phyloP scores from a whole-genome alignment of 2,797 vertebrate species.

The Esox masquinongy region DNA sequence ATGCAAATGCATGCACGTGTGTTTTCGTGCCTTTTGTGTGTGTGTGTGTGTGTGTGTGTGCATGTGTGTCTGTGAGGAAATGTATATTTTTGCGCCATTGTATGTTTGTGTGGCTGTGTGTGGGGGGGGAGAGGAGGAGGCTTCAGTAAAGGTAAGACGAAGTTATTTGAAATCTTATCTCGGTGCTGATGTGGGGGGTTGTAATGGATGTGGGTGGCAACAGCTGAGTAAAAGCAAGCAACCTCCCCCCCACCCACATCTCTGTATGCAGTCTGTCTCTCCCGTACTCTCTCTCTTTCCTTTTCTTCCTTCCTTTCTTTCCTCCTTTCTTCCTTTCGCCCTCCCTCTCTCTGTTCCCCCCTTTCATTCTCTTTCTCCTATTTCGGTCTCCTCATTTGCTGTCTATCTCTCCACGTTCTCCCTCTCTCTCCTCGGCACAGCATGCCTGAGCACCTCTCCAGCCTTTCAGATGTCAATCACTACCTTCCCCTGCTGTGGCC shows the following conservation, averaged over 20 bases:
- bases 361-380: neutral
- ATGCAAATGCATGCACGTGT: slow-evolving; percentile 10
- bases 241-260: slow-evolving; percentile 29
- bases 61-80: slow-evolving; percentile 13
- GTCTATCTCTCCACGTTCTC: slow-evolving; percentile 29
- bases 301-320: neutral
- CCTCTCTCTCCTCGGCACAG: slow-evolving; percentile 44
- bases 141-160: slow-evolving; percentile 57
- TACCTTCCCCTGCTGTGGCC: slow-evolving; percentile 58
- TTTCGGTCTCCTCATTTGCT: slow-evolving; percentile 19
- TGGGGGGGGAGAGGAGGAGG: slow-evolving; percentile 22
- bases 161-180: slow-evolving; percentile 73
- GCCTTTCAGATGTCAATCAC: slow-evolving; percentile 80
- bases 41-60: neutral
- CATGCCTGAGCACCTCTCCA: slow-evolving; percentile 77
- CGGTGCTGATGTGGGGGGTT: slow-evolving; percentile 54
- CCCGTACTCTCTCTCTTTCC: slow-evolving; percentile 14
- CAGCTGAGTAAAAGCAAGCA: slow-evolving; percentile 64
- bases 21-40: neutral
- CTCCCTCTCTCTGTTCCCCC: slow-evolving; percentile 5
- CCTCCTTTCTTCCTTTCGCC: neutral
- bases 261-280: slow-evolving; percentile 50
- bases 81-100: too few species aligned
- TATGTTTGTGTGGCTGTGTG: slow-evolving; percentile 1
- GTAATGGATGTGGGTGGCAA: slow-evolving; percentile 74